Evolutionary conservation across 2,888 invertebrate genomes (phyloP), one percentile per base, ranked within the genome.

Genomic region (Drosophila pegasa): DNA sequence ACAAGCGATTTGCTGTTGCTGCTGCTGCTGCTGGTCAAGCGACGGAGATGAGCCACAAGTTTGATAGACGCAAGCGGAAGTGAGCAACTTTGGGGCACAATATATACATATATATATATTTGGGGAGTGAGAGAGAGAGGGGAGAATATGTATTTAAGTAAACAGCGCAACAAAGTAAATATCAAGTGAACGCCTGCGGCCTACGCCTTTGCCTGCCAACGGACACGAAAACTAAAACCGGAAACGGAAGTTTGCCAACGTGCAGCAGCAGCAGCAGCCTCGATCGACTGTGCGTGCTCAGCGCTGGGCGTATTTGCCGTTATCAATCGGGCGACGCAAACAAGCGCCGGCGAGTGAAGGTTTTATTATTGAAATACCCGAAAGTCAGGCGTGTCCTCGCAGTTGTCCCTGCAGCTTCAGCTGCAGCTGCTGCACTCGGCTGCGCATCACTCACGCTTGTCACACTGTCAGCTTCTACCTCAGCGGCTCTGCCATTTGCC

Each of bases 131-230:
- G n/a, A 37, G 12, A 16, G n/a, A 37, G n/a, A 37, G 2, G 3
- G 5, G 38, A 10, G 38, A 41, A n/a, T 38, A 22, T 51, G 20
- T 47, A 57, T 66, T 62, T 81, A 72, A 85, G 86, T 88, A 86
- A 85, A 88, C 79, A 75, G 66, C 54, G 62, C 78, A 78, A 83
- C 80, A 88, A 85, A 88, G 88, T 88, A 87, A 85, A 85, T 84
- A 84, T 84, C 77, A 88, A 88, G 83, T 82, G 82, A 82, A 68
- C 80, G 88, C 83, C 88, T 75, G 83, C 67, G 87, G 83, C 88
- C 62, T 71, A 75, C 61, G 66, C 70, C 77, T 43, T 10, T 61
- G 75, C 69, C 35, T 56, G 64, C 61, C 16, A 48, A 71, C 75
- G 78, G 75, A 73, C 78, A 76, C 60, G 72, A 73, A 75, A 88